Conservation (phyloP, 1,140 invertebrate genomes). For the Camponotus pennsylvanicus region DNA sequence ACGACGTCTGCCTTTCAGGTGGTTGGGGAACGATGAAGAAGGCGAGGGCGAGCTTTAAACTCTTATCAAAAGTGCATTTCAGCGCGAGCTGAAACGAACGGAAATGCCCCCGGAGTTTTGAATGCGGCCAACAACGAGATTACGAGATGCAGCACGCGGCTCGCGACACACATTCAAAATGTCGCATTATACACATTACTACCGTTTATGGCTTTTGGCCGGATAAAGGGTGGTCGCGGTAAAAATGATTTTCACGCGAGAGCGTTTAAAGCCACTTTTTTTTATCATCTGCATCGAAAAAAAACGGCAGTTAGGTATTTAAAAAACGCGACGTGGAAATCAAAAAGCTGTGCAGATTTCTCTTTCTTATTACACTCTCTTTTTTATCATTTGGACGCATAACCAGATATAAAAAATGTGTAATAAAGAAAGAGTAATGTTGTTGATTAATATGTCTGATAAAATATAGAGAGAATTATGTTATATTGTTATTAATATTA, state of each 20-base stretch:
- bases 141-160: slow-evolving; percentile 40
- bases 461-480: too few species aligned
- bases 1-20: slow-evolving; percentile 38
- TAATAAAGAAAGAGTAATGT: too few species aligned
- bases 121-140: slow-evolving; percentile 53
- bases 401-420: too few species aligned
- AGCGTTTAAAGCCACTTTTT: slow-evolving; percentile 3
- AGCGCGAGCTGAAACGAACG: slow-evolving; percentile 17
- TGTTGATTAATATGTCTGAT: too few species aligned
- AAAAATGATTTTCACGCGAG: background rate
- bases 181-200: slow-evolving; percentile 17
- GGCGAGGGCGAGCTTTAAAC: slow-evolving; percentile 44
- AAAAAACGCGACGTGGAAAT: background rate
- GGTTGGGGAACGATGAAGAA: background rate
- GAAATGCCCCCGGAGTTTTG: slow-evolving; percentile 25
- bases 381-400: too few species aligned
- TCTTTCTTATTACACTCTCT: background rate
- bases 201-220: background rate
- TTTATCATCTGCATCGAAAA: background rate
- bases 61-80: slow-evolving; percentile 61
- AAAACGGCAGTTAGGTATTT: slow-evolving; percentile 10
- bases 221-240: slow-evolving; percentile 5
- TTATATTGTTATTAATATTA: too few species aligned
- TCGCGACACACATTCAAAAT: slow-evolving; percentile 34
- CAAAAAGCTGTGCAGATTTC: background rate